Percentiles rank a stretch among this genome's conserved stretches.
These are phyloP conservation scores for Urocolius indicus DNA, from an alignment of 2,113 vertebrate genomes.

Conservation along the genomic window DNA sequence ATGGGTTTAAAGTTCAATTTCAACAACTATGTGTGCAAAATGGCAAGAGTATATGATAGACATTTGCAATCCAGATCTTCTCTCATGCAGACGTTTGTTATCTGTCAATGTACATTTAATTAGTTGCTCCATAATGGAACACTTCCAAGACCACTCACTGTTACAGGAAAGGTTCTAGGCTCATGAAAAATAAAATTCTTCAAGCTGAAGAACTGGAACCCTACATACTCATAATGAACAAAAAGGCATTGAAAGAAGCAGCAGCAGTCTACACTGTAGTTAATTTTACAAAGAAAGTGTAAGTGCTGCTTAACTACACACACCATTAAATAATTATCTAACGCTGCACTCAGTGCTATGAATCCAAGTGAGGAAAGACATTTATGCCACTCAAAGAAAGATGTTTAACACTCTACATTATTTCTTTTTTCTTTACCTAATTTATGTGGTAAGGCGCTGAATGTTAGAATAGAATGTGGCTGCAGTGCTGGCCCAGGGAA, in stretches of 20 bases:
- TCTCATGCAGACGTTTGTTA: fast-evolving
- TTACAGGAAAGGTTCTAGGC: not conserved
- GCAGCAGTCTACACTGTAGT: too few relatives aligned
- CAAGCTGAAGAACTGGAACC: not conserved
- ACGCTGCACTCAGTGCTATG: not conserved
- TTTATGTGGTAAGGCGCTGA: not conserved
- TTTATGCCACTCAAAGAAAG: not conserved
- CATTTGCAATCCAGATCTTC: not conserved
- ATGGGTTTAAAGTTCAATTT: not conserved
- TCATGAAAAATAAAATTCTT: not conserved
- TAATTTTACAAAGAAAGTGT: not conserved
- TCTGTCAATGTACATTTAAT: not conserved
- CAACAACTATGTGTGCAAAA: not conserved
- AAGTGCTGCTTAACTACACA: not conserved
- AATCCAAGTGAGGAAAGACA: not conserved
- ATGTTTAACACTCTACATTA: not conserved
- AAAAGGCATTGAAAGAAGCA: not conserved
- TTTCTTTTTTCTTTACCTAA: not conserved
- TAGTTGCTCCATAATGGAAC: not conserved
- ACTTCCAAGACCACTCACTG: not conserved
- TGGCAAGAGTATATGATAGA: not conserved
- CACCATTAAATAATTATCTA: not conserved
- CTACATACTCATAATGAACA: not conserved
- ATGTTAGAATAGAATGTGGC: not conserved
- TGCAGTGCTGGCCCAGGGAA: too few relatives aligned